Conservation (phyloP, 2,797 vertebrate genomes). For the Yasuhikotakia modesta region DNA sequence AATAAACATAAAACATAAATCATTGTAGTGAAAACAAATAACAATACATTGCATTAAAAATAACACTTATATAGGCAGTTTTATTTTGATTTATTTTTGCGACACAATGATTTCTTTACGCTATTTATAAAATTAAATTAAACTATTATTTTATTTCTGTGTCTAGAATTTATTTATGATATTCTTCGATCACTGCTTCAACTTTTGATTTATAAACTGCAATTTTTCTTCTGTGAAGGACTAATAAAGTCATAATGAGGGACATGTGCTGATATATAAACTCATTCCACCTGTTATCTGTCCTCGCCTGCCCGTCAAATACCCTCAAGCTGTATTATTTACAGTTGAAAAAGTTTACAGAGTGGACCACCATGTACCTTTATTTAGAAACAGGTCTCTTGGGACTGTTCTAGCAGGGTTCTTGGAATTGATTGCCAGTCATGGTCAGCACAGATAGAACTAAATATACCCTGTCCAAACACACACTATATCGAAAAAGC, state of each 20-base stretch:
- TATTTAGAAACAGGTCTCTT: conserved; percentile 27
- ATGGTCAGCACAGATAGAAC: conserved; percentile 16
- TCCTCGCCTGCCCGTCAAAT: conserved; percentile 5
- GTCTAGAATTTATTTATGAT: not conserved
- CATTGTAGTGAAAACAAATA: too few species aligned
- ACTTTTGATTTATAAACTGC: not conserved
- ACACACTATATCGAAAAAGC: conserved; percentile 2
- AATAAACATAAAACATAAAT: too few species aligned
- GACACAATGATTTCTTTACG: not conserved
- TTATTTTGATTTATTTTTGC: too few species aligned
- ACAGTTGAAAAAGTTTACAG: conserved; percentile 10
- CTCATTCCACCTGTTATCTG: not conserved
- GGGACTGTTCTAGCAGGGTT: conserved; percentile 33
- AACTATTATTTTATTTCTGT: not conserved
- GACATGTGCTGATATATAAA: not conserved
- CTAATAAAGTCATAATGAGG: conserved; percentile 2
- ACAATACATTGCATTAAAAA: too few species aligned
- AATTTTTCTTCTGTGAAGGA: not conserved
- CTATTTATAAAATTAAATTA: not conserved
- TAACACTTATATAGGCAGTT: too few species aligned
- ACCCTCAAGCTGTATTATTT: conserved; percentile 19
- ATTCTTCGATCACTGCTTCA: not conserved
- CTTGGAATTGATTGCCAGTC: conserved; percentile 41
- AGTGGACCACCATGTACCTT: conserved; percentile 23
- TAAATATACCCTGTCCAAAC: conserved; percentile 23